Evolutionary conservation across 2,797 vertebrate species (phyloP), one percentile per base, ranked within the genome.

Genomic region (Parambassis ranga): DNA sequence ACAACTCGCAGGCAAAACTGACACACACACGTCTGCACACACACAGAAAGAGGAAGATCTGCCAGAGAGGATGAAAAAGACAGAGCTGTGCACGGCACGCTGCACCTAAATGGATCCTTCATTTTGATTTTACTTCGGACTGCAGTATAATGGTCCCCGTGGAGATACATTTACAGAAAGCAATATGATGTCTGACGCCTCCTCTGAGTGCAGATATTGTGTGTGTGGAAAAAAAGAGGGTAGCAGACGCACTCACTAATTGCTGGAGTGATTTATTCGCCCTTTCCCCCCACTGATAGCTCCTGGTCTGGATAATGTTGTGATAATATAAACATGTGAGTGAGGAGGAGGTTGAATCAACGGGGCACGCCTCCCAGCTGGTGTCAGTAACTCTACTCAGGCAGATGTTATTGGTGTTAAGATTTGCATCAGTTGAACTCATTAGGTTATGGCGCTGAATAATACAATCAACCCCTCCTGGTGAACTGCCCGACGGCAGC

Each of bases 121-220:
- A 79, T 77, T 85, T 74, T 55, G 51, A 75, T 81, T 76, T 76
- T 10, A 84, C 81, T 79, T 77, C 56, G 13, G 33, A 46, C 47
- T 50, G 56, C 23, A 42, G 41, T 14, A 23, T 63, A 74, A 79
- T 52, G 33, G 42, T 46, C 57, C 65, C 46, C 65, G 49, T 75
- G 65, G 57, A 59, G 66, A 60, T n/a, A 7, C 63, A 59, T 64
- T 65, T 36, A 47, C 60, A 20, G 37, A 65, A 41, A 57, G 46
- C 37, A 53, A 65, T 41, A 28, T 37, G 48, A 64, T 36, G 31
- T 28, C 24, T 51, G 22, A 55, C 48, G 19, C 55, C 36, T 47
- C 58, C 30, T 1, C 27, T 42, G 16, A 51, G 27, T 10, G 24
- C 27, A 3, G 15, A 22, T 50, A 42, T 9, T 50, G 51, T 27